These are phyloP conservation scores for Monopis laevigella DNA, from an alignment of 2,888 invertebrate genomes.

Conservation along the genomic window DNA sequence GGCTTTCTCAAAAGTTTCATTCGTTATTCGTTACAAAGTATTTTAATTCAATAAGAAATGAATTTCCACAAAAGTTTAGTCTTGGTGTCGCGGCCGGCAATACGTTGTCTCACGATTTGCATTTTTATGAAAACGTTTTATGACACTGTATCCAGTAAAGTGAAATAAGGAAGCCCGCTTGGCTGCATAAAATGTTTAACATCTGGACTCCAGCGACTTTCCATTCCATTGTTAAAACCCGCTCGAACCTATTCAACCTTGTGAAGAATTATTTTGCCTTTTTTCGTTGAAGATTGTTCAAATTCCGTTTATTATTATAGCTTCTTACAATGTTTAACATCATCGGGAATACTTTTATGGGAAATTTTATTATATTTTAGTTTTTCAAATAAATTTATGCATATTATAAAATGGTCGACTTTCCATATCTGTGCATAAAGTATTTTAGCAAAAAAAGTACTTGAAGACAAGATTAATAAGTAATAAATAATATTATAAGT, in stretches of 20 bases:
- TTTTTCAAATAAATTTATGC: too few species aligned
- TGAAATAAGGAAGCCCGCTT: constrained; percentile 18
- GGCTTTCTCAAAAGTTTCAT: too few species aligned
- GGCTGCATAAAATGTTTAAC: constrained; percentile 38
- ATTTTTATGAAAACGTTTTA: constrained; percentile 63
- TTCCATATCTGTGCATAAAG: too few species aligned
- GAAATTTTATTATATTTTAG: too few species aligned
- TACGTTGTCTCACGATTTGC: constrained; percentile 54
- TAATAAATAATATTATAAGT: too few species aligned
- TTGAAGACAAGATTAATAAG: too few species aligned
- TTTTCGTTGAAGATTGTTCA: too few species aligned
- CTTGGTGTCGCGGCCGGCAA: constrained; percentile 28
- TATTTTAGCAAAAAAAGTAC: too few species aligned
- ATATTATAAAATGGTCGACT: too few species aligned
- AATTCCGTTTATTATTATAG: too few species aligned
- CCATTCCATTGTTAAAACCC: constrained; percentile 33
- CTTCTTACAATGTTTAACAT: too few species aligned
- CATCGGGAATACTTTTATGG: too few species aligned
- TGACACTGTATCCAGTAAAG: constrained; percentile 23
- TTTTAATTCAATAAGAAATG: constrained; percentile 52
- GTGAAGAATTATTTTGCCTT: constrained; percentile 4
- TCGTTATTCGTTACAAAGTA: constrained; percentile 47
- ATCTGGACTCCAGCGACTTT: constrained; percentile 29
- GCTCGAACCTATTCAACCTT: constrained; percentile 33
- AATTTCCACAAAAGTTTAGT: constrained; percentile 29